Conservation (phyloP, 1,140 invertebrate species). For the Cyrtorhinus lividipennis region DNA sequence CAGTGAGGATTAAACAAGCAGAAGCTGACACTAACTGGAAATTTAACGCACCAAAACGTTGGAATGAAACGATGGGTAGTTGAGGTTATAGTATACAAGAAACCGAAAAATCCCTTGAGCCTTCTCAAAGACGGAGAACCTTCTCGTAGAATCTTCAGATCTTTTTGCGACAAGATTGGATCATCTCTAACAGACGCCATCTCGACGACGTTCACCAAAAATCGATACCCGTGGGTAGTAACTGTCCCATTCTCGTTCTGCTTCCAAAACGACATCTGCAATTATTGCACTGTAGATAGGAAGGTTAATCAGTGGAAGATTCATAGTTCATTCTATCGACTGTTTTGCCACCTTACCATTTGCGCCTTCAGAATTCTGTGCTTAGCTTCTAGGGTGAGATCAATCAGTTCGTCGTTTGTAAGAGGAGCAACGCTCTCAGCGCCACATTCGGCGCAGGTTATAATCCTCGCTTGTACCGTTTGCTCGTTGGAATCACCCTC, state of each 20-base stretch:
- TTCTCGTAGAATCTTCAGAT: conserved; percentile 4
- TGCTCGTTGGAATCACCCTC: neutral
- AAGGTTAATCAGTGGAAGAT: neutral
- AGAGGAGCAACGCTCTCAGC: neutral
- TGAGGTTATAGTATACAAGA: neutral
- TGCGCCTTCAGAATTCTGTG: conserved; percentile 7
- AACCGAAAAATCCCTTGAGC: neutral
- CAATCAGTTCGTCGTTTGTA: conserved; percentile 1
- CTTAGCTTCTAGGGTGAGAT: conserved; percentile 7
- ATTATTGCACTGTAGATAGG: neutral
- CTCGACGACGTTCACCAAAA: conserved; percentile 5
- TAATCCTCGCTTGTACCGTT: neutral
- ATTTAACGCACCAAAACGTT: neutral
- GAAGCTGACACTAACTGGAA: too few relatives aligned
- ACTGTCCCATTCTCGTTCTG: neutral
- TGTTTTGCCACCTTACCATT: neutral
- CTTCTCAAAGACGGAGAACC: neutral
- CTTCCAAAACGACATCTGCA: conserved; percentile 4
- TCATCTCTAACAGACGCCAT: conserved; percentile 1
- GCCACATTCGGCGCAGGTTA: conserved; percentile 7
- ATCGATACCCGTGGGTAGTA: neutral
- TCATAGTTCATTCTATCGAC: neutral
- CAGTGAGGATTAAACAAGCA: too few relatives aligned
- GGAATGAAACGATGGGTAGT: conserved; percentile 9
- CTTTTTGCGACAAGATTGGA: neutral